phyloP scores from a whole-genome alignment of 2,888 invertebrate species.

The Epiblema foenella region DNA sequence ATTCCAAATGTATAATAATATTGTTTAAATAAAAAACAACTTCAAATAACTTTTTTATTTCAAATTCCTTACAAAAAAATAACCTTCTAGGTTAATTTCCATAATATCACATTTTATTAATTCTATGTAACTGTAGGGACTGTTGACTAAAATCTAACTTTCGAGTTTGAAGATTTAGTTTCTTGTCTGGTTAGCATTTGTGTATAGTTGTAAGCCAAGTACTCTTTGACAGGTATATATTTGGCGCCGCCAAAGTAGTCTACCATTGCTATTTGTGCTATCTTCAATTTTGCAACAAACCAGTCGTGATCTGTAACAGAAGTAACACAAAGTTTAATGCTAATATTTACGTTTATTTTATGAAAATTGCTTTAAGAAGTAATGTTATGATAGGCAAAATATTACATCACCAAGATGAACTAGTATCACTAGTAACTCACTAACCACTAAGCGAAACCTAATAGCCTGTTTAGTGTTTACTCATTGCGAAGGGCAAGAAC shows the following conservation, averaged over 20 bases:
- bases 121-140: background rate
- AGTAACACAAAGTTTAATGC: background rate
- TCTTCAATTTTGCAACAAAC: conserved; percentile 91
- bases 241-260: conserved; percentile 94
- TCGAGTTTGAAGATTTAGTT: background rate
- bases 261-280: conserved; percentile 89
- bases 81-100: conserved; percentile 38
- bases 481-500: too few relatives aligned
- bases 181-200: conserved; percentile 57
- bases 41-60: conserved; percentile 13
- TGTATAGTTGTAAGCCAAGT: conserved; percentile 83
- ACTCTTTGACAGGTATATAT: conserved; percentile 86
- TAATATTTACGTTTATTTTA: too few relatives aligned
- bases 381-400: too few relatives aligned
- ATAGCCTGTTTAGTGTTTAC: too few relatives aligned
- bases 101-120: conserved; percentile 40
- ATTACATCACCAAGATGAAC: too few relatives aligned
- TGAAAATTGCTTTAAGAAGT: too few relatives aligned
- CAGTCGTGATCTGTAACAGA: conserved; percentile 89
- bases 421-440: too few relatives aligned
- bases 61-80: conserved; percentile 42
- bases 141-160: background rate
- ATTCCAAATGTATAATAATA: conserved; percentile 33
- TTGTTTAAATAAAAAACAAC: conserved; percentile 25
- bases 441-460: too few relatives aligned